phyloP scores from a whole-genome alignment of 1,140 invertebrate species.

The Aphaenogaster rudis region DNA sequence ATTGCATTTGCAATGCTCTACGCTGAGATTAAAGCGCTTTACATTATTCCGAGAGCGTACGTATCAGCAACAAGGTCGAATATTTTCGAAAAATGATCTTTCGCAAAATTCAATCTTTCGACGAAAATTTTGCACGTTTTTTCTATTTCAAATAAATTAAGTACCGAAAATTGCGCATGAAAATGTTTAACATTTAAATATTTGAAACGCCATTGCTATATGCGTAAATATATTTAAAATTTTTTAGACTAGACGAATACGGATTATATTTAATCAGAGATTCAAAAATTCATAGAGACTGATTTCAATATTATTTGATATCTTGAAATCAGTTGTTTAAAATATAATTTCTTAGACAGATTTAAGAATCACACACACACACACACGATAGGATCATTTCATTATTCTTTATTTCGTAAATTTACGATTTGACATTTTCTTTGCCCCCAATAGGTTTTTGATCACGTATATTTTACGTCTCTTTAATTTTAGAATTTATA shows the following conservation, averaged over 20 bases:
- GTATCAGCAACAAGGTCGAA: neutral
- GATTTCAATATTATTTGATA: constrained; percentile 3
- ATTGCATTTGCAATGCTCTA: neutral
- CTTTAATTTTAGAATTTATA: constrained; percentile 8
- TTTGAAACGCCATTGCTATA: neutral
- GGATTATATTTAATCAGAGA: neutral
- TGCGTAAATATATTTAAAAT: neutral
- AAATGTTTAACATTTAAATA: neutral
- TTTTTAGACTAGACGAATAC: neutral
- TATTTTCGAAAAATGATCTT: constrained; percentile 1
- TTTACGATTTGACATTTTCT: neutral
- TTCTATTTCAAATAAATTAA: neutral
- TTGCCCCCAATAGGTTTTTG: neutral
- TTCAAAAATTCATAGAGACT: neutral
- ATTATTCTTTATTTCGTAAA: neutral
- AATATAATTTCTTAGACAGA: neutral
- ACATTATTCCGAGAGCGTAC: neutral
- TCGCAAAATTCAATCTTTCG: neutral
- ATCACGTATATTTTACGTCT: neutral
- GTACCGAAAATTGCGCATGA: no score
- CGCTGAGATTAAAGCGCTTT: constrained; percentile 10
- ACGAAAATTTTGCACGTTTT: neutral
- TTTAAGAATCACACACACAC: neutral
- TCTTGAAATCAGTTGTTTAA: neutral
- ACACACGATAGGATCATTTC: neutral